Evolutionary conservation across 2,113 vertebrate genomes (phyloP).

Genomic region (Pseudopipra pipra): DNA sequence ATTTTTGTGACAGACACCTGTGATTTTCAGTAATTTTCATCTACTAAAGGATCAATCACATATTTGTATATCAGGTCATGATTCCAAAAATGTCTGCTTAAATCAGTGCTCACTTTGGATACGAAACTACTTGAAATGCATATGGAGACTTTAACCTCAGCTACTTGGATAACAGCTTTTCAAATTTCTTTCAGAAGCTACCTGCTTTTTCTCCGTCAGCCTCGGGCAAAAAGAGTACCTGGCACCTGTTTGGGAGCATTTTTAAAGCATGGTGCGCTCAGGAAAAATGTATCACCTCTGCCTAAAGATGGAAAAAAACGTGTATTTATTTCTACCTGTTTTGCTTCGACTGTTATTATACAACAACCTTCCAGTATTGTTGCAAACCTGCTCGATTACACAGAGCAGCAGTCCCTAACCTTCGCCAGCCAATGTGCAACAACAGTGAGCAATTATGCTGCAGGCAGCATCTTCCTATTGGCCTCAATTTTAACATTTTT

Average conservation of each 20-base stretch:
- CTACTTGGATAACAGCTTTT: conserved; percentile 9
- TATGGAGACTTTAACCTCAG: neutral
- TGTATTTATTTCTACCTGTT: neutral
- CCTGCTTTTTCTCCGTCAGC: neutral
- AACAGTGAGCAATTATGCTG: conserved; percentile 3
- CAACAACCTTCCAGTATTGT: neutral
- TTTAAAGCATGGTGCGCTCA: neutral
- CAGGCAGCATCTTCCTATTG: conserved; percentile 40
- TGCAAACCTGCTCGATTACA: conserved; percentile 26
- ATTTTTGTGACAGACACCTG: conserved; percentile 37
- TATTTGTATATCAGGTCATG: neutral
- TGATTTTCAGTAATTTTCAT: conserved; percentile 46
- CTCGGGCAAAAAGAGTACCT: neutral
- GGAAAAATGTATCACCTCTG: conserved; percentile 12
- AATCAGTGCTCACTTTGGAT: conserved; percentile 15
- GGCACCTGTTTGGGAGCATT: neutral
- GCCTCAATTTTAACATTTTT: neutral
- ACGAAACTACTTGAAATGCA: neutral
- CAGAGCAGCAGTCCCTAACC: conserved; percentile 24
- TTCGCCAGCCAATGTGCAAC: neutral
- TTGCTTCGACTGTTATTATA: neutral
- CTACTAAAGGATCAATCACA: neutral
- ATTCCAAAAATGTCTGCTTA: neutral
- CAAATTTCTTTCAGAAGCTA: conserved; percentile 21
- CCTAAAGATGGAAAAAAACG: neutral